Evolutionary conservation across 1,140 invertebrate species (phyloP), one percentile per base, ranked within the genome.

Genomic region (Drosophila auraria): DNA sequence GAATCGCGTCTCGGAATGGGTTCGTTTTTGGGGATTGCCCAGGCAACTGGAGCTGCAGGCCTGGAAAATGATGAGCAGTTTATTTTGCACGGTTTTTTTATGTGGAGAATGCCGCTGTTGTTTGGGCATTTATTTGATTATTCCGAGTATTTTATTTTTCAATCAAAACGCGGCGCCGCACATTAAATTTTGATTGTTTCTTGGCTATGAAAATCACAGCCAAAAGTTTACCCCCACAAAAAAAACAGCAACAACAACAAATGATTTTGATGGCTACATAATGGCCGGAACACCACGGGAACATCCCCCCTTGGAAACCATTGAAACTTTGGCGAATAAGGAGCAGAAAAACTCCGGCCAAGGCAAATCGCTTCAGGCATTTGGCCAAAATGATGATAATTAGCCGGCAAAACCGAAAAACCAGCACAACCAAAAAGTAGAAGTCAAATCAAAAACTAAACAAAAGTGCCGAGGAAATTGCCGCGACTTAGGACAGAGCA

Each of bases 381-480:
- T 90, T 78, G 38, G 62, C 84, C 83, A 89, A 89, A 89, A 89
- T 84, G 86, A 89, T 89, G 84, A 89, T 89, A 89, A 89, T 89
- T 89, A 89, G 84, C 84, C 84, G 60, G 69, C 76, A 84, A 81
- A 66, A 69, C 70, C 75, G 53, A 78, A 71, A 51, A 78, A 65
- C 61, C 72, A 66, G 65, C 76, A 20, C 54, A 42, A 63, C 40
- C 73, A 84, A 89, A 78, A 87, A 89, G 84, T 81, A 83, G 81
- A 89, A 89, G 74, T 89, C 84, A 79, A 89, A 89, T 89, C 84
- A 89, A 90, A 90, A 89, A 89, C 84, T 89, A 89, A 89, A 89
- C 84, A 89, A 89, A 89, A 90, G 81, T 78, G 82, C 54, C 47
- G 30, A 81, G 78, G 81, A 87, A 87, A 83, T 87, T 83, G 84